phyloP scores from a whole-genome alignment of 2,888 invertebrate species.

The Epistrophella euchroma region DNA sequence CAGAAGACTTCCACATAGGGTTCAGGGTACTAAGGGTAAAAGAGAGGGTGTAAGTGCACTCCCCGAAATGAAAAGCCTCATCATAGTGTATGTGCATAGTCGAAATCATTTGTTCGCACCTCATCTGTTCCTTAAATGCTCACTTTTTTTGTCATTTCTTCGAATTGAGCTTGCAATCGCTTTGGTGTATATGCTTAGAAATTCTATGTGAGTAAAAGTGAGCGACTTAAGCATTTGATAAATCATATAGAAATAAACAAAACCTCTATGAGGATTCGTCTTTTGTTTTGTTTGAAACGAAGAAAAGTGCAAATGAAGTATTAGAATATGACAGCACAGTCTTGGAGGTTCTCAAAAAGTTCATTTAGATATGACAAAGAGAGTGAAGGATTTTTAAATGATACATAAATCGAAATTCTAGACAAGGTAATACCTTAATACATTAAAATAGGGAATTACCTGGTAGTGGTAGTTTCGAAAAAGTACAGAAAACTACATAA shows the following conservation, averaged over 20 bases:
- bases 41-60: slow-evolving; percentile 41
- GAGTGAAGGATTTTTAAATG: not conserved
- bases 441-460: no score
- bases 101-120: slow-evolving; percentile 66
- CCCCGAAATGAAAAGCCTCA: slow-evolving; percentile 48
- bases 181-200: slow-evolving; percentile 37
- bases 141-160: slow-evolving; percentile 32
- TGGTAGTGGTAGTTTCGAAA: no score
- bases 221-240: slow-evolving; percentile 42
- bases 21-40: not conserved
- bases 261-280: not conserved
- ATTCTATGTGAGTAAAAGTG: not conserved
- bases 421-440: not conserved
- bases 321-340: slow-evolving; percentile 15
- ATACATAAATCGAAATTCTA: not conserved
- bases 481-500: no score
- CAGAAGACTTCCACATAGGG: not conserved
- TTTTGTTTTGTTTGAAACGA: slow-evolving; percentile 33
- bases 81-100: slow-evolving; percentile 36
- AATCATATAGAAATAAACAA: slow-evolving; percentile 39
- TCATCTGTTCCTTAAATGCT: slow-evolving; percentile 43
- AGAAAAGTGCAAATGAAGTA: slow-evolving; percentile 45
- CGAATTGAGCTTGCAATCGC: slow-evolving; percentile 52
- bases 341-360: not conserved
- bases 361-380: not conserved